Evolutionary conservation across 2,888 invertebrate genomes (phyloP).

Genomic region (Argyresthia goedartella): DNA sequence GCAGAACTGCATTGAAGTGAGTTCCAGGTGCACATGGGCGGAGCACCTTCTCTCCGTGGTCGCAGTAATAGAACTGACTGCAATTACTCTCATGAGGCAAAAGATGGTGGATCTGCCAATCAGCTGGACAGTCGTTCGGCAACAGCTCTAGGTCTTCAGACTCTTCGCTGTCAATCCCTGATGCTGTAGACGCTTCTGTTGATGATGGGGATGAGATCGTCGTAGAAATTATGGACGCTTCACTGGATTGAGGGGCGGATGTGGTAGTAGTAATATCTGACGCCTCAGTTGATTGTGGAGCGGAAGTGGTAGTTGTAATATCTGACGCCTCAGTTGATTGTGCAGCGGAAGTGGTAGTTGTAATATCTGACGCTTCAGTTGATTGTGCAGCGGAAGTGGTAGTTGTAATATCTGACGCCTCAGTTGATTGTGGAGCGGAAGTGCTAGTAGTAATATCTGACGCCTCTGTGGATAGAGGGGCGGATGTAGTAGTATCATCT

Average conservation of each 20-base stretch:
- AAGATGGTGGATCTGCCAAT: conserved; percentile 19
- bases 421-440: not conserved
- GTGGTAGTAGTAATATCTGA: not conserved
- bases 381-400: not conserved
- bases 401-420: not conserved
- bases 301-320: not conserved
- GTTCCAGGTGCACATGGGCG: conserved; percentile 16
- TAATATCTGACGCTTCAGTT: not conserved
- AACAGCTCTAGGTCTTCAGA: conserved; percentile 5
- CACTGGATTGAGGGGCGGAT: not conserved
- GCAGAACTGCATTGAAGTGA: conserved; percentile 19
- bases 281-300: not conserved
- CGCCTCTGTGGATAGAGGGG: not conserved
- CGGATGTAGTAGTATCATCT: not conserved
- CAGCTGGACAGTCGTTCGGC: conserved; percentile 24
- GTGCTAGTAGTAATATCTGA: not conserved
- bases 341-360: not conserved
- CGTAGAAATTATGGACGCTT: not conserved
- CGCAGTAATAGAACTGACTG: conserved; percentile 27
- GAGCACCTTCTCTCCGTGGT: conserved; percentile 20
- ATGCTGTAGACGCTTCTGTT: not conserved
- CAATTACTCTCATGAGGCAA: conserved; percentile 28
- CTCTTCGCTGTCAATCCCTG: not conserved
- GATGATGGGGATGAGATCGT: not conserved
- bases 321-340: not conserved